These are phyloP conservation scores for Planococcus citri DNA, from an alignment of 1,140 invertebrate genomes.

Conservation along the genomic window DNA sequence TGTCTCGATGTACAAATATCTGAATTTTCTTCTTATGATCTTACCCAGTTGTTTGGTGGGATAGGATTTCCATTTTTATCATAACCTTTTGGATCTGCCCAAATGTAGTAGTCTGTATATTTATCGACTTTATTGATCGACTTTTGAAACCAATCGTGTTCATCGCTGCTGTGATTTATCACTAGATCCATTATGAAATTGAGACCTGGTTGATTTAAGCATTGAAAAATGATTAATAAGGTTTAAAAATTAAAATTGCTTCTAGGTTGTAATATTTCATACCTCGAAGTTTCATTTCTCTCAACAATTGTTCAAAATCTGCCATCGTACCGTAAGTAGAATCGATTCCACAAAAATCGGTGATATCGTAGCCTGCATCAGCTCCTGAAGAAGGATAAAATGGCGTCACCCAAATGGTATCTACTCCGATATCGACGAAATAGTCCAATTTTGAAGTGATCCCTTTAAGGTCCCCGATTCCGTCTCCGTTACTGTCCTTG, in stretches of 20 bases:
- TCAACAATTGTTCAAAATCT: conserved; percentile 18
- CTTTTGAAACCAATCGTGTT: conserved; percentile 62
- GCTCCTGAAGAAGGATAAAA: conserved; percentile 52
- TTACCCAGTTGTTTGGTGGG: conserved; percentile 68
- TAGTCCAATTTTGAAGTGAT: conserved; percentile 42
- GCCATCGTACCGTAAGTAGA: conserved; percentile 51
- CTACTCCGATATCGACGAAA: conserved; percentile 47
- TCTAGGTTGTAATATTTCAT: too few species aligned
- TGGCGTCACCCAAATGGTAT: conserved; percentile 51
- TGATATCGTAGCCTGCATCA: conserved; percentile 61
- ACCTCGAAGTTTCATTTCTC: not conserved
- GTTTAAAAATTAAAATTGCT: too few species aligned
- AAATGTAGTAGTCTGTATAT: conserved; percentile 64
- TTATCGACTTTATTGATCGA: conserved; percentile 43
- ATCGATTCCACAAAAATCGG: conserved; percentile 58
- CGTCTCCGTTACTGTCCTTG: conserved; percentile 60
- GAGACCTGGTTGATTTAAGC: conserved; percentile 49
- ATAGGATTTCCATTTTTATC: conserved; percentile 32
- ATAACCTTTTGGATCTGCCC: conserved; percentile 46
- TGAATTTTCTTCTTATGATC: conserved; percentile 30
- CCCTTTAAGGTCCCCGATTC: conserved; percentile 53
- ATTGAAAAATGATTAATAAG: not conserved
- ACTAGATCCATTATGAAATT: conserved; percentile 75
- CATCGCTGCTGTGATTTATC: conserved; percentile 68
- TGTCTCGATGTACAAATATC: too few species aligned